These are phyloP conservation scores for Nixonia krombeini DNA, from an alignment of 1,140 invertebrate species.

Conservation along the genomic window DNA sequence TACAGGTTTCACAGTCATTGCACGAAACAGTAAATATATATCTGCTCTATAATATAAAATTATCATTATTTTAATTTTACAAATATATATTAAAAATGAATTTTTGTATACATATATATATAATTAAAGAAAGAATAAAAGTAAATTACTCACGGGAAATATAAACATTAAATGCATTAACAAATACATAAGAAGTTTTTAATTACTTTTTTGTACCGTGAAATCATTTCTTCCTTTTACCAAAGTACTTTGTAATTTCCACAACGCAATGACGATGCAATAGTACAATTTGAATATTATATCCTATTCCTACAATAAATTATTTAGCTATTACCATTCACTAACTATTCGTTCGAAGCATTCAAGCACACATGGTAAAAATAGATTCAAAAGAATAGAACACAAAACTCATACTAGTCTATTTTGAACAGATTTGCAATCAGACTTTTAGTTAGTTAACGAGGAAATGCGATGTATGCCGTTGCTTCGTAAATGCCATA, in stretches of 20 bases:
- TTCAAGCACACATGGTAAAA: constrained; percentile 45
- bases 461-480: constrained; percentile 16
- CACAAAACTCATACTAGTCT: background rate
- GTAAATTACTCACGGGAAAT: no score
- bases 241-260: constrained; percentile 4
- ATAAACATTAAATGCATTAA: no score
- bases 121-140: no score
- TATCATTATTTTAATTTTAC: no score
- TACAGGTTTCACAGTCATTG: constrained; percentile 16
- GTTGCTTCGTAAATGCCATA: constrained; percentile 19
- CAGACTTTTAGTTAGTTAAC: constrained; percentile 13
- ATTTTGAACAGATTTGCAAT: constrained; percentile 5
- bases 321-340: constrained; percentile 33
- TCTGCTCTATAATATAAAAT: background rate
- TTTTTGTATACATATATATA: no score
- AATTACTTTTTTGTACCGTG: constrained; percentile 11
- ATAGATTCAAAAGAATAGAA: constrained; percentile 17
- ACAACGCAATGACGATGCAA: constrained; percentile 22
- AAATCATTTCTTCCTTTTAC: constrained; percentile 3
- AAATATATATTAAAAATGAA: no score
- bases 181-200: no score
- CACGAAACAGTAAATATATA: background rate
- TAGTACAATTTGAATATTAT: constrained; percentile 36
- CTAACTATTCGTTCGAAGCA: constrained; percentile 43
- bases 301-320: constrained; percentile 39